phyloP scores from a whole-genome alignment of 2,113 vertebrate species.

The Nannospalax galili region DNA sequence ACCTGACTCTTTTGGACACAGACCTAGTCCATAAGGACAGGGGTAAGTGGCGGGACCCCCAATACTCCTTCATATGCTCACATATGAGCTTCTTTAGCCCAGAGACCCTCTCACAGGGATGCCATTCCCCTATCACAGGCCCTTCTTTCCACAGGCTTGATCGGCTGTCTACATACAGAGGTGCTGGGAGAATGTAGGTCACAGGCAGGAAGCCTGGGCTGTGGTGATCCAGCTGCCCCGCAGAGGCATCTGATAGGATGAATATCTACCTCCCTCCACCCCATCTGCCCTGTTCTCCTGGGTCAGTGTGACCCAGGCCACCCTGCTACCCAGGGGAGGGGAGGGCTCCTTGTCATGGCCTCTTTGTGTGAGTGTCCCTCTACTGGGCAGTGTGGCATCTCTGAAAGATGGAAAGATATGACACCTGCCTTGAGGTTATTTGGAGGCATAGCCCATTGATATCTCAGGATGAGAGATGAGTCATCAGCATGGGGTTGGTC shows the following conservation, averaged over 20 bases:
- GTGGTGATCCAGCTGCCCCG: not conserved
- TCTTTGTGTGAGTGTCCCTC: not conserved
- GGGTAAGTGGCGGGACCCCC: rapidly evolving
- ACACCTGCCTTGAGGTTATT: not conserved
- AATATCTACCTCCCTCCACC: not conserved
- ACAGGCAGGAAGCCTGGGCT: conserved; percentile 23
- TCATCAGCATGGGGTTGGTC: not conserved
- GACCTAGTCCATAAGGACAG: not conserved
- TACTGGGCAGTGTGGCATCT: not conserved
- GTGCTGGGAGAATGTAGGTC: conserved; percentile 62
- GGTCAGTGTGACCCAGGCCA: not conserved
- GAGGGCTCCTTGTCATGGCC: not conserved
- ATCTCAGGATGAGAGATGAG: not conserved
- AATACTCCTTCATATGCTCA: not conserved
- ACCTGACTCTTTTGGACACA: not conserved
- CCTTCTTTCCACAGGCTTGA: rapidly evolving
- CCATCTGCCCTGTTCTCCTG: not conserved
- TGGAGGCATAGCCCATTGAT: rapidly evolving
- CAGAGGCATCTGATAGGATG: not conserved
- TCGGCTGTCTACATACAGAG: not conserved
- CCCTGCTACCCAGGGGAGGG: not conserved
- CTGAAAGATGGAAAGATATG: not conserved
- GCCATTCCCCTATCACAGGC: not conserved
- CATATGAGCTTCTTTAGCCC: not conserved
- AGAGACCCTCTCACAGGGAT: not conserved